Percentiles rank a stretch among this genome's conserved stretches.
phyloP scores from a whole-genome alignment of 2,888 invertebrate genomes.

The Lithophane socia region DNA sequence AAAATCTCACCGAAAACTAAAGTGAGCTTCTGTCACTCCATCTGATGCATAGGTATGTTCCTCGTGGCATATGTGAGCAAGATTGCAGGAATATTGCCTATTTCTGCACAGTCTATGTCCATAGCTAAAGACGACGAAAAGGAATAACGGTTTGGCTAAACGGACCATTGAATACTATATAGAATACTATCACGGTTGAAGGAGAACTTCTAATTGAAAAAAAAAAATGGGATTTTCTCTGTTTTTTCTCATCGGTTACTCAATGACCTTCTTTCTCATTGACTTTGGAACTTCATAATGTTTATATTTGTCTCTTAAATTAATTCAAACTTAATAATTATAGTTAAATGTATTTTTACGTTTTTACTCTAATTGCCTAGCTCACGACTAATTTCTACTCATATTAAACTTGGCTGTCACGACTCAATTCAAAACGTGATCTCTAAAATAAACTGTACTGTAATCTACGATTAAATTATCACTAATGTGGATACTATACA shows the following conservation, averaged over 20 bases:
- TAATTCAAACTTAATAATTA: background rate
- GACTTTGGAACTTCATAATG: background rate
- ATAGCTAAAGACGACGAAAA: background rate
- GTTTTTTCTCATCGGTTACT: background rate
- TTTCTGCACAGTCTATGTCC: background rate
- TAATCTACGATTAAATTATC: constrained; percentile 3
- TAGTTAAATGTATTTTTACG: background rate
- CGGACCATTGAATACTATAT: background rate
- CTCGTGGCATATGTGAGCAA: too few relatives aligned
- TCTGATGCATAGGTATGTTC: too few relatives aligned
- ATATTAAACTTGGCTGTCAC: constrained; percentile 19
- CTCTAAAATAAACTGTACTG: constrained; percentile 14
- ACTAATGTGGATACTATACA: background rate
- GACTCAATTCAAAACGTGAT: constrained; percentile 52
- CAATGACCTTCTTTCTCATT: background rate
- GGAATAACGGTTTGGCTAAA: too few relatives aligned
- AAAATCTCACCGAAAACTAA: too few relatives aligned
- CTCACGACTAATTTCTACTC: constrained; percentile 9
- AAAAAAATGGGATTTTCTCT: too few relatives aligned
- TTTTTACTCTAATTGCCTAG: background rate
- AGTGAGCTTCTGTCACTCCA: too few relatives aligned
- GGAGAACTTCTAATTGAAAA: too few relatives aligned
- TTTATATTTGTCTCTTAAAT: background rate
- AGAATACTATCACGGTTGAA: too few relatives aligned
- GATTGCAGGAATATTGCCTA: background rate